Evolutionary conservation across 1,140 invertebrate genomes (phyloP), one percentile per base, ranked within the genome.

Genomic region (Oreohelix idahoensis): DNA sequence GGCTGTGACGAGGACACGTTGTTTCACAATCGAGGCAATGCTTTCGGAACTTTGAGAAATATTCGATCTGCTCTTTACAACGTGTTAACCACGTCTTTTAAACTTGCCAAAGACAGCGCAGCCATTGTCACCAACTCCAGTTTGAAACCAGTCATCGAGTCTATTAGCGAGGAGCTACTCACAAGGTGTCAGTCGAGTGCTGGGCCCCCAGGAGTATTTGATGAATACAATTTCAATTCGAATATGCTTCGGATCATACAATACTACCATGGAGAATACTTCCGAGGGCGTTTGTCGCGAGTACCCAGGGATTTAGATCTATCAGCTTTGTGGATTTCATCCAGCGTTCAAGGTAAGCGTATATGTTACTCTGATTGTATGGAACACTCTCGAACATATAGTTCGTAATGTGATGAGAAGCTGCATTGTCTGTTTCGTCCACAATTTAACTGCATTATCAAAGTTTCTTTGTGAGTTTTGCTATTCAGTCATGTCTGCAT

Each of bases 61-160:
- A 42, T 86, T 23, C 32, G 81, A 20, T 32, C 51, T 4, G 17
- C 85, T n/a, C 42, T 86, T 49, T 83, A 83, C 71, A 69, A 75
- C 1, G 69, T 83, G 1, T 69, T 86, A 20, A 77, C 75, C 26
- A 42, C 49, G n/a, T 83, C 78, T 4, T 74, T 84, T 17, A 66
- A 38, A 23, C 73, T 86, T 26, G 35, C 85, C 20, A 32, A 53
- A 42, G 81, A 83, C 1, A 84, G 78, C 42, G 69, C 85, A 1
- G 81, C 80, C 29, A 32, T 42, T n/a, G 83, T 86, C 42, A 83
- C 83, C 78, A 86, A 86, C 73, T 63, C 49, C 71, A 86, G 80
- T 26, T 53, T 84, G 77, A 81, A 77, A 35, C 45, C 70, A 36
- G 84, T 84, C 29, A 74, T 73, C 32, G 71, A 82, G n/a, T 74